Percentiles rank a stretch among this genome's conserved stretches.
These are phyloP conservation scores for Craseonycteris thonglongyai DNA, from an alignment of 2,113 vertebrate genomes.

Conservation along the genomic window DNA sequence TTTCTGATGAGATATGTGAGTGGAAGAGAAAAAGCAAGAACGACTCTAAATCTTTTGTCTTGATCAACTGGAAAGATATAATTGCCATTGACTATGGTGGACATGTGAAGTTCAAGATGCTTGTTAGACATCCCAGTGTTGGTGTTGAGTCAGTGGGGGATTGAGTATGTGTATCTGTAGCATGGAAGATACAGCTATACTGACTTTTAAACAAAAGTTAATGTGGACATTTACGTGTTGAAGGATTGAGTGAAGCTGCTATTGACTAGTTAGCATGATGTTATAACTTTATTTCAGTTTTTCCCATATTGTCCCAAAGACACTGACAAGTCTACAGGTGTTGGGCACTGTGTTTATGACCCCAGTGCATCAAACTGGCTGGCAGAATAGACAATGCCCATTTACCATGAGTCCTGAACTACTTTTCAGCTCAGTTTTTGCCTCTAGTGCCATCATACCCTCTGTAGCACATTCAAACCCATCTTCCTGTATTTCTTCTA, in stretches of 20 bases:
- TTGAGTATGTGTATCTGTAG: neutral
- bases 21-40: neutral
- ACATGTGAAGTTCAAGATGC: no score
- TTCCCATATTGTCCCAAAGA: neutral
- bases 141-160: neutral
- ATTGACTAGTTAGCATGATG: neutral
- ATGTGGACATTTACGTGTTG: neutral
- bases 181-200: neutral
- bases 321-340: neutral
- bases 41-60: no score
- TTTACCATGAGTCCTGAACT: neutral
- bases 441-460: neutral
- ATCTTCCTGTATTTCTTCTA: neutral
- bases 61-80: neutral
- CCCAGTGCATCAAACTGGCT: neutral
- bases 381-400: no score
- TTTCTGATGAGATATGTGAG: neutral
- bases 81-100: neutral
- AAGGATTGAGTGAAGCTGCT: neutral
- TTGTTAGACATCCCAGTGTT: neutral
- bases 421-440: neutral
- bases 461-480: neutral
- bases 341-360: neutral
- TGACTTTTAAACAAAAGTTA: neutral
- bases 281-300: neutral